Evolutionary conservation across 2,888 invertebrate species (phyloP).

Genomic region (Oxystoma pomonae): DNA sequence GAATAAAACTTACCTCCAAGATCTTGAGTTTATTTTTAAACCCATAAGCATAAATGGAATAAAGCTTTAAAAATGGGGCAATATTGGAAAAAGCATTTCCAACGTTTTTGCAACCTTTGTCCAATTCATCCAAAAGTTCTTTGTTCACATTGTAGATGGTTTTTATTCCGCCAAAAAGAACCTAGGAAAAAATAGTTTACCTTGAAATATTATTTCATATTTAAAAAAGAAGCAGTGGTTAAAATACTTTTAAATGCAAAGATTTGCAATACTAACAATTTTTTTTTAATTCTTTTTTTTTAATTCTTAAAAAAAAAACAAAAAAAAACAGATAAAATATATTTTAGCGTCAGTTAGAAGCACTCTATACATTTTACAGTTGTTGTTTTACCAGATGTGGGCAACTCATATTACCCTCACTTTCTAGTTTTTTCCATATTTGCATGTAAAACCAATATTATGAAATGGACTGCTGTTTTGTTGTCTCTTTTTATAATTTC

Average conservation of each 20-base stretch:
- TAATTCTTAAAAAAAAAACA: no score
- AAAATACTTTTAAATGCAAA: background rate
- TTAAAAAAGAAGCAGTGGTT: no score
- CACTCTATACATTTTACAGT: no score
- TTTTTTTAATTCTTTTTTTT: no score
- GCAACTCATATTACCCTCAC: no score
- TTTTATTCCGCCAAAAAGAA: conserved; percentile 61
- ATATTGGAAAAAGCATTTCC: conserved; percentile 64
- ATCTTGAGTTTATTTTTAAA: conserved; percentile 60
- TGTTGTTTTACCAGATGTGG: no score
- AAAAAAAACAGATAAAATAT: no score
- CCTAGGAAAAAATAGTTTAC: background rate
- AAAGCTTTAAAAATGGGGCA: conserved; percentile 73
- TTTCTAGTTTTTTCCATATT: no score
- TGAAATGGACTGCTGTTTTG: no score
- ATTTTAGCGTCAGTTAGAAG: no score
- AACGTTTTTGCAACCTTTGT: conserved; percentile 54
- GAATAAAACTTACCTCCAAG: conserved; percentile 60
- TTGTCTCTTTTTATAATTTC: no score
- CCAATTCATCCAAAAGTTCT: conserved; percentile 56
- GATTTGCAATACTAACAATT: background rate
- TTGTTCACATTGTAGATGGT: conserved; percentile 61
- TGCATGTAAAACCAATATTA: no score
- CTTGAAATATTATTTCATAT: background rate
- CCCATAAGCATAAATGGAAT: conserved; percentile 73